Evolutionary conservation across 2,113 vertebrate species (phyloP).

Genomic region (Podarcis raffonei): DNA sequence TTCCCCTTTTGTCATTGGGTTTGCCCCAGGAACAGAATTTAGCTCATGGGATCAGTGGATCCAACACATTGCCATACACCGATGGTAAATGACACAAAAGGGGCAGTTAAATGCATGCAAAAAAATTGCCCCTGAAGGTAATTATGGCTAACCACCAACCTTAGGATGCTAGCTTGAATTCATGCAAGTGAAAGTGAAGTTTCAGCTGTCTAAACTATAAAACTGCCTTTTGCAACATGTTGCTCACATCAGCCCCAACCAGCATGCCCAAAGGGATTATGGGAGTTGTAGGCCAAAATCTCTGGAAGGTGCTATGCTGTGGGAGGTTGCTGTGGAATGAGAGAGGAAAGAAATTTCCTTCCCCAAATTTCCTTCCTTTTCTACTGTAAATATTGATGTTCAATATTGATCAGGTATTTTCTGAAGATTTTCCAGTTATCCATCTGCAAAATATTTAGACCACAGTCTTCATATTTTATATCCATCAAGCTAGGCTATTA

Average conservation of each 20-base stretch:
- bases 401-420: background rate
- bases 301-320: too few relatives aligned
- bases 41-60: background rate
- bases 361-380: background rate
- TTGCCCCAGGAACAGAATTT: background rate
- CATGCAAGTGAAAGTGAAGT: background rate
- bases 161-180: background rate
- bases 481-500: background rate
- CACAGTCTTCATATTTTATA: background rate
- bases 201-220: background rate
- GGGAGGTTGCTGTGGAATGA: background rate
- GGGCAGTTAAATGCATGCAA: background rate
- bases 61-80: background rate
- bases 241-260: too few relatives aligned
- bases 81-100: background rate
- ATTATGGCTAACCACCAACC: background rate
- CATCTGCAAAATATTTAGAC: background rate
- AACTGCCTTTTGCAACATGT: background rate
- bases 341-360: background rate
- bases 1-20: background rate
- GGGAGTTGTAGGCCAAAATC: too few relatives aligned
- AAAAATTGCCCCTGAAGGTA: background rate
- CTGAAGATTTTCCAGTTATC: background rate
- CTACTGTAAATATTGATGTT: background rate
- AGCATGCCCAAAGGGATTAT: too few relatives aligned